Base-by-base conservation (phyloP, 2,113 vertebrate genomes). In the Choloepus hoffmanni region DNA sequence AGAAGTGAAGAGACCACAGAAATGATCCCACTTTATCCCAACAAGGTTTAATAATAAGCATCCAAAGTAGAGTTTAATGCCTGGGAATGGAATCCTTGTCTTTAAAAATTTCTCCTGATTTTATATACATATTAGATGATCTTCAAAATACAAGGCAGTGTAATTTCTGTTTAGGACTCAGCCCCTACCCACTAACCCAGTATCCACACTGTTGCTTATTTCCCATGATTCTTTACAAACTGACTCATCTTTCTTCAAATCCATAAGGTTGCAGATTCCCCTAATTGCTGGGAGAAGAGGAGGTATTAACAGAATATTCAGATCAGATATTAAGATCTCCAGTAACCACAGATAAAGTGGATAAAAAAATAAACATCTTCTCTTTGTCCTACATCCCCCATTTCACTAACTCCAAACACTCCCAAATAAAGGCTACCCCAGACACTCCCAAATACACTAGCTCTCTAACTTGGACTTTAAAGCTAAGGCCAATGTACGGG, bases 191-290 rank as follows among this genome's bases (percentile, higher is more conserved):
- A 65, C 60, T 58, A 79, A 85, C 26, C 23, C 48, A 50, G 45
- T 87, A 85, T 7, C 60, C 21, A 1, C 28, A 89, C 26, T 72
- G 68, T 82, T 94, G 19, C 60, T 78, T 78, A 43, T 16, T 91
- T 82, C 50, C 82, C 63, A 78, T 4, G 2, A 73, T 70, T 93
- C 94, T 96, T 91, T 88, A 76, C 83, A 92, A 89, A 84, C 10
- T 63, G 70, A 95, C 30, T 95, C 62, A 90, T 43, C 15, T 33
- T 95, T 55, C 55, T 90, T 70, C 50, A 70, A 94, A 74, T 10
- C 10, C 50, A 82, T 45, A 84, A 93, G 26, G 70, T 8, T 73
- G 10, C 14, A 85, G 26, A 85, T 58, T 72, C 48, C 18, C 28
- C 74, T 62, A 92, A 53, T 24, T 89, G 65, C 0, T 65, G 40